phyloP scores from a whole-genome alignment of 2,797 vertebrate species.

The Emydoidea blandingii region DNA sequence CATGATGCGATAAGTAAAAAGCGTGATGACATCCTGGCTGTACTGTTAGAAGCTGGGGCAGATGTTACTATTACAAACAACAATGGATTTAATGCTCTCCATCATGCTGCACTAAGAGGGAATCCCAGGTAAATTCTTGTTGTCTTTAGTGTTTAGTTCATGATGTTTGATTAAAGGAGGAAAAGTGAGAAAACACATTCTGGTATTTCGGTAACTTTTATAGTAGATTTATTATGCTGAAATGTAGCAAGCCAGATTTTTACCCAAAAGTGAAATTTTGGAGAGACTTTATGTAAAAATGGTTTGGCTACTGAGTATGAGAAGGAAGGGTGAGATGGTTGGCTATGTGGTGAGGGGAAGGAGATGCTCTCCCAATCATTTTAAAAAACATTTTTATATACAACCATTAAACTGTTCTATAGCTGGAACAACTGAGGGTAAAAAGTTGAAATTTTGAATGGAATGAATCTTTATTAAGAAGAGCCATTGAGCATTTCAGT shows the following conservation, averaged over 20 bases:
- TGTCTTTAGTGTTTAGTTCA: background rate
- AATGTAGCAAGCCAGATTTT: background rate
- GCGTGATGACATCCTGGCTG: conserved; percentile 97
- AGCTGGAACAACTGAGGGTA: background rate
- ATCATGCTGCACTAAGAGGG: conserved; percentile 96
- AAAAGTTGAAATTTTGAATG: background rate
- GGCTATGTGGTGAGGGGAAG: background rate
- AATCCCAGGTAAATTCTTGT: conserved; percentile 92
- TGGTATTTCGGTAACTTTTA: background rate
- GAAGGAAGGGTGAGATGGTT: too few species aligned
- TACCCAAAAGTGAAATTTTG: background rate
- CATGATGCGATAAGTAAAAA: conserved; percentile 99
- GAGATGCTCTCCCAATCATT: background rate
- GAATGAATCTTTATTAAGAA: background rate
- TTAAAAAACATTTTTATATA: background rate
- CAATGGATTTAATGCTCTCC: conserved; percentile 98
- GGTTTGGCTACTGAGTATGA: background rate
- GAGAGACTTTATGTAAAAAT: background rate
- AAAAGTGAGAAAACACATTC: background rate
- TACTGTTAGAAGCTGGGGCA: conserved; percentile 95
- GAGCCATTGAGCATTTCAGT: background rate
- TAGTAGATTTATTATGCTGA: background rate
- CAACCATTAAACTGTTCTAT: background rate
- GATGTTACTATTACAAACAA: conserved; percentile 99
- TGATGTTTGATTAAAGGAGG: background rate